A percentile compares a stretch with the other conserved stretches of the same genome.
phyloP scores from a whole-genome alignment of 2,113 vertebrate genomes.

The Limanda limanda region DNA sequence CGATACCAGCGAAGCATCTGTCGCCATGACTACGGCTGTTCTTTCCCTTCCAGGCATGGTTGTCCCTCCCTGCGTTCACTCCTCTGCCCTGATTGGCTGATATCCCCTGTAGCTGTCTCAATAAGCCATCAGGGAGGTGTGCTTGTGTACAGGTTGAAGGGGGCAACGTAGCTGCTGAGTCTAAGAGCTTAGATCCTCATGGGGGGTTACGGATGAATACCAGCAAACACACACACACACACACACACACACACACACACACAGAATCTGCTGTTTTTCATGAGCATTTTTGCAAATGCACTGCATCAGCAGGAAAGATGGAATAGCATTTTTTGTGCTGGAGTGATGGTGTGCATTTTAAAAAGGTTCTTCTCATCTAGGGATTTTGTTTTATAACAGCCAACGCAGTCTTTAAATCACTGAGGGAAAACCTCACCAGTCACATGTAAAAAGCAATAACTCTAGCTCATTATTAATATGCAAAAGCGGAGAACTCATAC shows the following conservation, averaged over 20 bases:
- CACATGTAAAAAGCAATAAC: conserved; percentile 9
- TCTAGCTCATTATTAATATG: conserved; percentile 6
- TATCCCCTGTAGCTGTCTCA: conserved; percentile 54
- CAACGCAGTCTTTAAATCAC: conserved; percentile 15
- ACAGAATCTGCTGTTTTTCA: conserved; percentile 34
- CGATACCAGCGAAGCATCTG: conserved; percentile 73
- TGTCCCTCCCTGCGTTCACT: conserved; percentile 56
- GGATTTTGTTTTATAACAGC: conserved; percentile 17
- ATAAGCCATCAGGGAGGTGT: conserved; percentile 37
- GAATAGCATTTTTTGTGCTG: conserved; percentile 25
- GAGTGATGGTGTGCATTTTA: conserved; percentile 35
- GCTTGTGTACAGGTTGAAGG: conserved; percentile 64
- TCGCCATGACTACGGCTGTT: conserved; percentile 70
- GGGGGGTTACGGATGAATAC: conserved; percentile 22
- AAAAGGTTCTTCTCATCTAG: conserved; percentile 21
- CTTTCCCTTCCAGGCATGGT: conserved; percentile 55
- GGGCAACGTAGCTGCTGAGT: conserved; percentile 60
- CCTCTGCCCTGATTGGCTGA: conserved; percentile 64
- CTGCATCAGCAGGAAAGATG: conserved; percentile 37
- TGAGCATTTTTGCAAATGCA: conserved; percentile 19
- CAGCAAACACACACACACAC: conserved; percentile 36
- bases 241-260: conserved; percentile 30
- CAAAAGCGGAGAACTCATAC: conserved; percentile 26
- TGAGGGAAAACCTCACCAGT: neutral
- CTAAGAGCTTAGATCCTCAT: conserved; percentile 48